phyloP scores from a whole-genome alignment of 2,888 invertebrate genomes.

The Sarcophaga subvicina region DNA sequence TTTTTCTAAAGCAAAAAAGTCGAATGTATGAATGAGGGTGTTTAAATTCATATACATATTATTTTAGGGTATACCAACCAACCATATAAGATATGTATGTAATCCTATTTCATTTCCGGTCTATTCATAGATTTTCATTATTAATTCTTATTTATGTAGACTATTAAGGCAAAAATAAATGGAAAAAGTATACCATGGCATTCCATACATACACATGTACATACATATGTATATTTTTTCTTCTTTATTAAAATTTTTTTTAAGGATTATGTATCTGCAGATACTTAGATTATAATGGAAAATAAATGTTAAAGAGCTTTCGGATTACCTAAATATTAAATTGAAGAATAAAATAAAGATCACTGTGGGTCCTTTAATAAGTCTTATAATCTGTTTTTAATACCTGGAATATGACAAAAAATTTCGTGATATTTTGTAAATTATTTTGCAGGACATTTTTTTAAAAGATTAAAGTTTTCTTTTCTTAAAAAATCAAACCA shows the following conservation, averaged over 20 bases:
- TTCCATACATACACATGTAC: background rate
- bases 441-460: too few relatives aligned
- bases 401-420: too few relatives aligned
- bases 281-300: background rate
- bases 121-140: constrained; percentile 25
- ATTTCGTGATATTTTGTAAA: too few relatives aligned
- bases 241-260: constrained; percentile 39
- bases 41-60: background rate
- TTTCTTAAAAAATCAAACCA: too few relatives aligned
- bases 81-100: background rate
- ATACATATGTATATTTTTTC: background rate
- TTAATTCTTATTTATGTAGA: constrained; percentile 13
- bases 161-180: constrained; percentile 13
- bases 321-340: background rate
- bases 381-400: too few relatives aligned
- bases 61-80: background rate
- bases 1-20: background rate
- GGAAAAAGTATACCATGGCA: background rate
- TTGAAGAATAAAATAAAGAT: background rate
- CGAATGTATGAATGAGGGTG: background rate
- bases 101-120: constrained; percentile 50
- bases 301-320: background rate
- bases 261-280: constrained; percentile 25
- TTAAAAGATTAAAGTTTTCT: too few relatives aligned
- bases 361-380: too few relatives aligned